These are phyloP conservation scores for Protosalanx chinensis DNA, from an alignment of 2,797 vertebrate genomes.

Conservation along the genomic window DNA sequence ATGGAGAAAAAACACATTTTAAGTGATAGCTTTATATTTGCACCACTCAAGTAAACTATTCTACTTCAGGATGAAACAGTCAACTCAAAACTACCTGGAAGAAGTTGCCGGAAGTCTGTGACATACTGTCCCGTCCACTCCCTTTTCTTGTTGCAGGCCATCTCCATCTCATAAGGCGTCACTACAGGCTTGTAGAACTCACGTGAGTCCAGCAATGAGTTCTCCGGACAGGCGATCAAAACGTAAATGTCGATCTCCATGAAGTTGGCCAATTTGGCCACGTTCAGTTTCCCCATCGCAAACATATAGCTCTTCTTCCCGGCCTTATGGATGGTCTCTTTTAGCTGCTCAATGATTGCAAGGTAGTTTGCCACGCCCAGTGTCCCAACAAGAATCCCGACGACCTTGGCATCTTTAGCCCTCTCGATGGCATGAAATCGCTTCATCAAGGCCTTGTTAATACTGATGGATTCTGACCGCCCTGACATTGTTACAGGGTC, in stretches of 20 bases:
- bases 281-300: slow-evolving; percentile 90
- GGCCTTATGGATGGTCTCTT: slow-evolving; percentile 71
- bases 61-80: not conserved
- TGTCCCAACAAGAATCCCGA: slow-evolving; percentile 91
- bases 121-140: slow-evolving; percentile 85
- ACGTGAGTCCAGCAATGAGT: slow-evolving; percentile 81
- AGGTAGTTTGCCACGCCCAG: slow-evolving; percentile 83
- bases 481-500: slow-evolving; percentile 72
- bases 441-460: slow-evolving; percentile 84
- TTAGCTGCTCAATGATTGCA: slow-evolving; percentile 81
- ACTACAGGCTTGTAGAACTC: slow-evolving; percentile 84
- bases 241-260: slow-evolving; percentile 92
- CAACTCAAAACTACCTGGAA: slow-evolving; percentile 79
- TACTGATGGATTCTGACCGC: slow-evolving; percentile 71
- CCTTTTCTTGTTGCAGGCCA: slow-evolving; percentile 90
- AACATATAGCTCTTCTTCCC: slow-evolving; percentile 93
- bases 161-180: slow-evolving; percentile 91
- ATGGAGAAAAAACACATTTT: no score
- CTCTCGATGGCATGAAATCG: slow-evolving; percentile 88
- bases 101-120: slow-evolving; percentile 85
- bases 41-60: not conserved
- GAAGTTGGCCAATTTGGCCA: slow-evolving; percentile 94
- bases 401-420: slow-evolving; percentile 86
- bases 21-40: no score
- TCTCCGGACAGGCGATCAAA: slow-evolving; percentile 89